Conservation (phyloP, 2,113 vertebrate genomes). For the Brachyhypopomus occidentalis region DNA sequence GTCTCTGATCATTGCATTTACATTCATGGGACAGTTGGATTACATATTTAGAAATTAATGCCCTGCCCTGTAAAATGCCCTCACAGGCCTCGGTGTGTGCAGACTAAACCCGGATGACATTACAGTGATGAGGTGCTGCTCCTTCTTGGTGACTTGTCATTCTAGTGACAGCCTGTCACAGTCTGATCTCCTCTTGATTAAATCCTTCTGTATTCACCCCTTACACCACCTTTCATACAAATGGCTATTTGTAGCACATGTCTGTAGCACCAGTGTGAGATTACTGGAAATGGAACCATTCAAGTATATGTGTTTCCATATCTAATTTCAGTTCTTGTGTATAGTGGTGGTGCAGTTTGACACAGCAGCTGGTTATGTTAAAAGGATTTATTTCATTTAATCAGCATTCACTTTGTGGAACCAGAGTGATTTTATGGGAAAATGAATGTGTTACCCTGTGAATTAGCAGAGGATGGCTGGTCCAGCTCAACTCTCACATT, state of each 20-base stretch:
- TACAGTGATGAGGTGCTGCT: constrained; percentile 15
- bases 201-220: constrained; percentile 28
- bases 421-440: neutral
- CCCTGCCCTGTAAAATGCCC: constrained; percentile 18
- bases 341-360: neutral
- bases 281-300: neutral
- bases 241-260: constrained; percentile 11
- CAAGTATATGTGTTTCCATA: neutral
- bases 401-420: neutral
- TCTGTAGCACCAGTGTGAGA: neutral
- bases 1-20: constrained; percentile 6
- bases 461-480: neutral
- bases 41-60: constrained; percentile 49
- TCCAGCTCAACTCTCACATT: neutral
- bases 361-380: neutral
- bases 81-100: constrained; percentile 2
- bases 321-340: neutral
- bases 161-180: neutral
- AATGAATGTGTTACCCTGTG: neutral
- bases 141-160: constrained; percentile 31
- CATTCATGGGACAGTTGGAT: constrained; percentile 18
- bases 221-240: neutral
- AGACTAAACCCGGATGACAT: constrained; percentile 39
- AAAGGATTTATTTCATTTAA: neutral
- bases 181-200: constrained; percentile 17